Evolutionary conservation across 1,140 invertebrate genomes (phyloP).

Genomic region (Watersipora subatra): DNA sequence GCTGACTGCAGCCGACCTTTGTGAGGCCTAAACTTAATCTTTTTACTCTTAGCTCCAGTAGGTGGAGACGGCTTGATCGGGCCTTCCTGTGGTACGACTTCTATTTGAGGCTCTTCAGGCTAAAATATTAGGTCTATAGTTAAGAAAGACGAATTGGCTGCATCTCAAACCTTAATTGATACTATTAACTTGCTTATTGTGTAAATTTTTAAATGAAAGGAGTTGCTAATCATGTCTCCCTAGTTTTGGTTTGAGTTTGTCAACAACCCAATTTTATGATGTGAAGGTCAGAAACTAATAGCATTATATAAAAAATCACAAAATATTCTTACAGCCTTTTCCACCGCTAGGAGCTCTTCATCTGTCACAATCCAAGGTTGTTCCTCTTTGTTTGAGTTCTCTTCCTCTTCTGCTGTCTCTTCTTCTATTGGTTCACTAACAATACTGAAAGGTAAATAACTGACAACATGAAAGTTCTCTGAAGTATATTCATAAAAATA

Average conservation of each 20-base stretch:
- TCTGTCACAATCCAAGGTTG: constrained; percentile 1
- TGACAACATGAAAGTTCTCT: too few species aligned
- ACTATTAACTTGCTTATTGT: not conserved
- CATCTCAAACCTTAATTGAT: not conserved
- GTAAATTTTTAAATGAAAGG: not conserved
- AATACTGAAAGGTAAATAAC: not conserved
- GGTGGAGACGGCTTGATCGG: not conserved
- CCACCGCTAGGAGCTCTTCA: not conserved
- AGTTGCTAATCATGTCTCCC: too few species aligned
- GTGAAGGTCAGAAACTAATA: too few species aligned
- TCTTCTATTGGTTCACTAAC: constrained; percentile 16
- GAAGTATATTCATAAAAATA: too few species aligned
- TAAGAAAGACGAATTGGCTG: not conserved
- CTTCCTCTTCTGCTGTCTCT: constrained; percentile 10
- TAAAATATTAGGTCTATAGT: not conserved
- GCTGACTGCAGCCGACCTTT: constrained; percentile 23
- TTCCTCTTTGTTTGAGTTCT: constrained; percentile 8
- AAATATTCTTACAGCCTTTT: too few species aligned
- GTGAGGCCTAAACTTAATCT: constrained; percentile 26
- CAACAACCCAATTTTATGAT: too few species aligned
- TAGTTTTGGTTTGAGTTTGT: too few species aligned
- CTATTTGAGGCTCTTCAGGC: not conserved
- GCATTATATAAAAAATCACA: too few species aligned
- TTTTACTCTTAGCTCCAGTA: constrained; percentile 15
- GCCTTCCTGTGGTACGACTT: not conserved